Percentiles rank a stretch among this genome's conserved stretches.
Conservation (phyloP, 2,888 invertebrate species). For the Xestobium rufovillosum region DNA sequence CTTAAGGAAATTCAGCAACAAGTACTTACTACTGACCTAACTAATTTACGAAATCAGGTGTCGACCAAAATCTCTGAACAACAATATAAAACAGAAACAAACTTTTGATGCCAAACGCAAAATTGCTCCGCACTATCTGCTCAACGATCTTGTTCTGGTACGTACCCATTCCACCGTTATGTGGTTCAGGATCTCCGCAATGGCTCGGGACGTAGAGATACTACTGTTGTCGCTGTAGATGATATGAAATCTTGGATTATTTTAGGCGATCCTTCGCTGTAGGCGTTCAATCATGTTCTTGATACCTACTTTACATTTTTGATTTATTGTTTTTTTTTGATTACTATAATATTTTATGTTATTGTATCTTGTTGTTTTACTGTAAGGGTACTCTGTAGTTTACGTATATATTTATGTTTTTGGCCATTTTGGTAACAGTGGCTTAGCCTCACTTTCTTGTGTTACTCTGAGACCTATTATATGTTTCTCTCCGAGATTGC, state of each 20-base stretch:
- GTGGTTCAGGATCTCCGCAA: conserved; percentile 9
- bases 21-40: neutral
- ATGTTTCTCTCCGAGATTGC: too few species aligned
- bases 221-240: neutral
- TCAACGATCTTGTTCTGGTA: conserved; percentile 12
- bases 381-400: too few species aligned
- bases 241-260: neutral
- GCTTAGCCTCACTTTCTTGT: too few species aligned
- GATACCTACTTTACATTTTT: too few species aligned
- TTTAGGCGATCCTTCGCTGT: too few species aligned
- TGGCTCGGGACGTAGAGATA: neutral
- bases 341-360: too few species aligned
- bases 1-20: neutral
- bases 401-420: too few species aligned
- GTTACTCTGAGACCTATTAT: too few species aligned
- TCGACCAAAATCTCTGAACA: neutral
- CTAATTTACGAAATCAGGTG: neutral
- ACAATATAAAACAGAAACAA: conserved; percentile 10
- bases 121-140: conserved; percentile 6
- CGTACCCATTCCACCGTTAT: conserved; percentile 9
- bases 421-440: too few species aligned
- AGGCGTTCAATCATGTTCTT: too few species aligned
- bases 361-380: too few species aligned
- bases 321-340: too few species aligned
- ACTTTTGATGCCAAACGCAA: conserved; percentile 12